Evolutionary conservation across 2,888 invertebrate genomes (phyloP), one percentile per base, ranked within the genome.

Genomic region (Terebella lapidaria): DNA sequence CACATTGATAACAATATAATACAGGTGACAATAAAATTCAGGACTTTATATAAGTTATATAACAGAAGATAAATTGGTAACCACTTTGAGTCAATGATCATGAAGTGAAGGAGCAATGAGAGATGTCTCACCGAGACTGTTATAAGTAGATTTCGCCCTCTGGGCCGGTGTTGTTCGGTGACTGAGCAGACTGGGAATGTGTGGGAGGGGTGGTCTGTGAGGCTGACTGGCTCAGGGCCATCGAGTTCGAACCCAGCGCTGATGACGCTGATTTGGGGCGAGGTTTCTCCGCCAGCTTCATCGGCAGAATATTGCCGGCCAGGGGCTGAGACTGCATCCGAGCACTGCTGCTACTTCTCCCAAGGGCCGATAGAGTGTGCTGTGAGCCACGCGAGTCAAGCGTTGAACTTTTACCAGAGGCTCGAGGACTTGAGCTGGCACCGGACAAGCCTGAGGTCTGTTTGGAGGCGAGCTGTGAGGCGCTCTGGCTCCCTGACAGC

Each of bases 201-300:
- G n/a, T n/a, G n/a, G n/a, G n/a, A n/a, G n/a, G n/a, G n/a, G n/a
- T n/a, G n/a, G n/a, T n/a, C n/a, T n/a, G n/a, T n/a, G n/a, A n/a
- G n/a, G n/a, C n/a, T n/a, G n/a, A n/a, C n/a, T n/a, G n/a, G n/a
- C n/a, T n/a, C n/a, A n/a, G n/a, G n/a, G n/a, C n/a, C n/a, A n/a
- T n/a, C n/a, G n/a, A n/a, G n/a, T n/a, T n/a, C n/a, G n/a, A n/a
- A n/a, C n/a, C n/a, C n/a, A n/a, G n/a, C n/a, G 59, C 46, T 10
- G 52, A 20, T 4, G 59, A 59, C 4, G 59, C 59, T 10, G 59
- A 59, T 18, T 59, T 59, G 3, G 59, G 59, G 5, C 59, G 59
- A 47, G 27, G 59, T 4, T 47, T 42, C 24, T 59, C 56, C 28
- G 59, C 59, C 3, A 59, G 53, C 30, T 59, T 59, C 59, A 59